phyloP scores from a whole-genome alignment of 1,140 invertebrate genomes.

The Drosophila pandora region DNA sequence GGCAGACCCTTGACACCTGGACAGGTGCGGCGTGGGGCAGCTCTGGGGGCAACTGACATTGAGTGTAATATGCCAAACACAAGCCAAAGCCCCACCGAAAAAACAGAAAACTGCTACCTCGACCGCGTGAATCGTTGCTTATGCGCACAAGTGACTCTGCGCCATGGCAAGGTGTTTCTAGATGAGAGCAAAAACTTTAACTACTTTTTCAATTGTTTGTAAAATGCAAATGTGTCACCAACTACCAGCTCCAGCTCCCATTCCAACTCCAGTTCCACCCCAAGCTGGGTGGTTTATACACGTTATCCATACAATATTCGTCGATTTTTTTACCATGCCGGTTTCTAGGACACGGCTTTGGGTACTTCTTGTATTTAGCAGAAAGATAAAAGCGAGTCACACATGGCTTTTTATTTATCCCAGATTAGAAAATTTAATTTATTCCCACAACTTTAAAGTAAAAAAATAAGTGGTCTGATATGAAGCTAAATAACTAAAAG shows the following conservation, averaged over 20 bases:
- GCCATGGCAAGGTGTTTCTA: conserved; percentile 55
- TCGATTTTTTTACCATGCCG: conserved; percentile 13
- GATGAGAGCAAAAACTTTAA: conserved; percentile 76
- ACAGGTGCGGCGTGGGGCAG: conserved; percentile 4
- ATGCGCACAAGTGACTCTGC: conserved; percentile 45
- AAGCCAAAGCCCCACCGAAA: conserved; percentile 44
- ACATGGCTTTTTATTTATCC: neutral
- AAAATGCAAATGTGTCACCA: conserved; percentile 75
- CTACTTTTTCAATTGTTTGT: conserved; percentile 82
- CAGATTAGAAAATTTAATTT: neutral
- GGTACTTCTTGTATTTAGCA: neutral
- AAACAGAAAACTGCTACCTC: neutral
- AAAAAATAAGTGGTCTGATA: too few relatives aligned
- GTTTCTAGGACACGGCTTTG: neutral
- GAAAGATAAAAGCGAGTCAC: neutral
- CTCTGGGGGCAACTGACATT: conserved; percentile 37
- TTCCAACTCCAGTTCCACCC: neutral
- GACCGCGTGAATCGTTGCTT: conserved; percentile 58
- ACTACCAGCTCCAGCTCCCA: conserved; percentile 26
- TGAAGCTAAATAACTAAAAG: too few relatives aligned
- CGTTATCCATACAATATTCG: conserved; percentile 72
- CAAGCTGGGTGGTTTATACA: conserved; percentile 39
- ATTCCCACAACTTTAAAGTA: neutral
- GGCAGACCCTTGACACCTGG: conserved; percentile 38
- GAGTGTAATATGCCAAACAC: conserved; percentile 73